Evolutionary conservation across 2,797 vertebrate genomes (phyloP).

Genomic region (Phrynocephalus forsythii): DNA sequence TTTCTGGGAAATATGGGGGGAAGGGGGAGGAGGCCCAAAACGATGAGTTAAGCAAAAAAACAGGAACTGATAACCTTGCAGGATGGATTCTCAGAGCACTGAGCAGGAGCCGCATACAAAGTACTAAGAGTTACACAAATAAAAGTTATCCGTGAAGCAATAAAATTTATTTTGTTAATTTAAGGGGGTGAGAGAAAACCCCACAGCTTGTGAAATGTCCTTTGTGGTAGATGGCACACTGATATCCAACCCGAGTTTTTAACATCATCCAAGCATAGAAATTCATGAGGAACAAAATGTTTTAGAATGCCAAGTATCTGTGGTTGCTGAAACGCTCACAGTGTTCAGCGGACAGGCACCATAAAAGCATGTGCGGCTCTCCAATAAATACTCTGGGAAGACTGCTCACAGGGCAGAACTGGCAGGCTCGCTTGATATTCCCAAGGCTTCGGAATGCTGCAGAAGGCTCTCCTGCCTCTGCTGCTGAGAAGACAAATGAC

Average conservation of each 20-base stretch:
- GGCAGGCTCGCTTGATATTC: slow-evolving; percentile 17
- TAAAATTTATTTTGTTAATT: slow-evolving; percentile 38
- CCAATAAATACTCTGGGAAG: slow-evolving; percentile 1
- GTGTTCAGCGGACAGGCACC: slow-evolving; percentile 44
- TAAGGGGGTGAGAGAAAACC: slow-evolving; percentile 47
- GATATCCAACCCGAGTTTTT: slow-evolving; percentile 66
- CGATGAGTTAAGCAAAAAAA: slow-evolving; percentile 70
- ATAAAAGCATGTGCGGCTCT: slow-evolving; percentile 21
- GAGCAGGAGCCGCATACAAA: slow-evolving; percentile 66
- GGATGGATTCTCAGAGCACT: slow-evolving; percentile 65
- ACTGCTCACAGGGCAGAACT: not conserved
- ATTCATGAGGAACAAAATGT: slow-evolving; percentile 65
- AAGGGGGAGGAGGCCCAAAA: slow-evolving; percentile 62
- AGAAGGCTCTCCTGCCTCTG: slow-evolving; percentile 1
- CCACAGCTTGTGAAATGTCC: slow-evolving; percentile 67
- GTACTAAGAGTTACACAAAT: slow-evolving; percentile 61
- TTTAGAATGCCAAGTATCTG: slow-evolving; percentile 53
- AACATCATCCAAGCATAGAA: slow-evolving; percentile 55
- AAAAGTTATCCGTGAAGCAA: slow-evolving; percentile 62
- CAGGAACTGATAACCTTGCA: slow-evolving; percentile 72
- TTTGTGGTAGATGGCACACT: slow-evolving; percentile 67
- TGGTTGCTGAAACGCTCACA: slow-evolving; percentile 51
- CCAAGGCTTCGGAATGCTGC: slow-evolving; percentile 9
- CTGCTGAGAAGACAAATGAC: slow-evolving; percentile 15
- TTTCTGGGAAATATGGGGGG: slow-evolving; percentile 69